These are phyloP conservation scores for Hemicordylus capensis DNA, from an alignment of 2,113 vertebrate species.

Conservation along the genomic window DNA sequence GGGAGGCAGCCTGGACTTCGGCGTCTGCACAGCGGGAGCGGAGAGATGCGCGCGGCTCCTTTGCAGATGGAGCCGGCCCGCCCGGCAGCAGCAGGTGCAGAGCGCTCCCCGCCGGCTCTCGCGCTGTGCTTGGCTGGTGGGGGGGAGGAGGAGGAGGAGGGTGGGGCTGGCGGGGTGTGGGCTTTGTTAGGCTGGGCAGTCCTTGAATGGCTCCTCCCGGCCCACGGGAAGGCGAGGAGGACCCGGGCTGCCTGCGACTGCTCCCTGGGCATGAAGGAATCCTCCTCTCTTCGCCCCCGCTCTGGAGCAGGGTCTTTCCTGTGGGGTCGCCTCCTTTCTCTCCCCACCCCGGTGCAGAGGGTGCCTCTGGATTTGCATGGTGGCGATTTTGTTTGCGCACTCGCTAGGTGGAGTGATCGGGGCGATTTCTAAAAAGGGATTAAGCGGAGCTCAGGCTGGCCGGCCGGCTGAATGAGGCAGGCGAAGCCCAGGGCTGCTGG, in stretches of 20 bases:
- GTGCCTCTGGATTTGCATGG: neutral
- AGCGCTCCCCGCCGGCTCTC: neutral
- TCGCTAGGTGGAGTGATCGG: neutral
- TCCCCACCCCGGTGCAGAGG: neutral
- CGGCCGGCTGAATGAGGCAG: neutral
- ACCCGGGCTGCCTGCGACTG: neutral
- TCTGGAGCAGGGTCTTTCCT: too few species aligned
- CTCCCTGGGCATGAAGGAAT: neutral
- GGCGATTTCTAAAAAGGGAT: neutral
- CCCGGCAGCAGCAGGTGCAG: slow-evolving; percentile 15
- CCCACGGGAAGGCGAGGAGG: neutral
- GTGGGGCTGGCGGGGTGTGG: neutral
- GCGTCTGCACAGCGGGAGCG: neutral
- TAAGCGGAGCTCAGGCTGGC: neutral
- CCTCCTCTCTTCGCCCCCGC: neutral
- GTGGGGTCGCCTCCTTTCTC: too few species aligned
- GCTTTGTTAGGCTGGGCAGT: slow-evolving; percentile 3
- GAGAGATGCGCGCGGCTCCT: neutral
- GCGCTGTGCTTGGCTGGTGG: neutral
- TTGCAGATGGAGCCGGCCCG: neutral
- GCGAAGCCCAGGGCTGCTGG: neutral
- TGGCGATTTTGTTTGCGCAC: neutral
- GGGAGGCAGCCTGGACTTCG: too few species aligned
- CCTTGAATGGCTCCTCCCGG: neutral
- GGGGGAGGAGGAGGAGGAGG: neutral